These are phyloP conservation scores for Spilogale gracilis DNA, from an alignment of 2,113 vertebrate genomes.

Conservation along the genomic window DNA sequence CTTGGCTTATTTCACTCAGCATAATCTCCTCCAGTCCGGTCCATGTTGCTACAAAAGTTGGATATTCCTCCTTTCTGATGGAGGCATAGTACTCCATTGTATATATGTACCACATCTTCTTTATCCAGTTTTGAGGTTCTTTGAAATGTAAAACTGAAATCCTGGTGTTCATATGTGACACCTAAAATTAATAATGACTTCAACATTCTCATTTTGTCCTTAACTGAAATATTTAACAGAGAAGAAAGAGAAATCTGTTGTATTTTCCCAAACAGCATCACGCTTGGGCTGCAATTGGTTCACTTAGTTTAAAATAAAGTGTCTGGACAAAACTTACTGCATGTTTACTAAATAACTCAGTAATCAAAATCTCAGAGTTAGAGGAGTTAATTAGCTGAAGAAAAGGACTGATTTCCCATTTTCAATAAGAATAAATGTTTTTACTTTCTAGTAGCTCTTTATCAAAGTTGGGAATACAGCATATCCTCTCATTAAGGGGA, in stretches of 20 bases:
- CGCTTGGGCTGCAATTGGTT: background rate
- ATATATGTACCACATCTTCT: too few relatives aligned
- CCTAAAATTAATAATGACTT: background rate
- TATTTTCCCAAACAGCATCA: background rate
- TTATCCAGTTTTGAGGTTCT: background rate
- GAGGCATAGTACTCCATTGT: too few relatives aligned
- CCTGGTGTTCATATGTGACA: background rate
- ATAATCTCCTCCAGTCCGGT: too few relatives aligned
- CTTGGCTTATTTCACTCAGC: too few relatives aligned
- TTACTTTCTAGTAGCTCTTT: slow-evolving; percentile 51
- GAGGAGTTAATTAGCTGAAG: slow-evolving; percentile 58
- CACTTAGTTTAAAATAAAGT: slow-evolving; percentile 24
- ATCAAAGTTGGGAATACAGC: slow-evolving; percentile 31
- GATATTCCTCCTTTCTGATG: too few relatives aligned
- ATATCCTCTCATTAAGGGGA: background rate
- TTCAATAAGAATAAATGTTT: slow-evolving; percentile 51
- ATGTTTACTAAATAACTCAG: slow-evolving; percentile 37
- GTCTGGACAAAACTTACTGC: slow-evolving; percentile 47
- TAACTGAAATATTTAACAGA: slow-evolving; percentile 1
- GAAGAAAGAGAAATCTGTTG: slow-evolving; percentile 2
- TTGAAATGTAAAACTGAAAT: slow-evolving; percentile 54
- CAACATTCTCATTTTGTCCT: background rate
- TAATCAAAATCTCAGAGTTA: slow-evolving; percentile 42
- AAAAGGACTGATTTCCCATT: slow-evolving; percentile 58
- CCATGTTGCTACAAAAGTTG: too few relatives aligned